A percentile compares a stretch with the other conserved stretches of the same genome.
Evolutionary conservation across 2,113 vertebrate genomes (phyloP).

Genomic region (Chrysochloris asiatica): DNA sequence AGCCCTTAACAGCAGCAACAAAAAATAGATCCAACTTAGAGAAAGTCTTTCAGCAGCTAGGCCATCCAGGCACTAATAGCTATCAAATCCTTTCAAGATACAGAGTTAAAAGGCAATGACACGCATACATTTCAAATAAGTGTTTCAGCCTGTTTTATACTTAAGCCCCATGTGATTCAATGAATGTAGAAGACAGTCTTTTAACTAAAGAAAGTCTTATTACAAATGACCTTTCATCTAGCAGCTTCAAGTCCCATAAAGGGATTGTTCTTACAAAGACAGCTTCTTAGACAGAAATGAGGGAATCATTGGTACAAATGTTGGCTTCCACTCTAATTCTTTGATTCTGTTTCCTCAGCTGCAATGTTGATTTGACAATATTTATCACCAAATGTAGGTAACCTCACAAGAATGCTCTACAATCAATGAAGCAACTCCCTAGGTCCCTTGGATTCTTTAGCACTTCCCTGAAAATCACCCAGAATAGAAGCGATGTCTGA

Average conservation of each 20-base stretch:
- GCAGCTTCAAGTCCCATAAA: slow-evolving; percentile 31
- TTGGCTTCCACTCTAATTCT: neutral
- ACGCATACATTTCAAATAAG: slow-evolving; percentile 11
- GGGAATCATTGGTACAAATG: neutral
- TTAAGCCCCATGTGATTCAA: slow-evolving; percentile 1
- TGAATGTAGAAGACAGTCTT: slow-evolving; percentile 46
- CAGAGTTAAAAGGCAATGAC: neutral
- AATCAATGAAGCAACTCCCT: neutral
- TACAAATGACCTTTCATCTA: slow-evolving; percentile 41
- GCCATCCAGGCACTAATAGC: neutral
- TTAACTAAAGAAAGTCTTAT: slow-evolving; percentile 44
- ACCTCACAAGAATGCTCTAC: neutral
- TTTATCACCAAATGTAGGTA: neutral
- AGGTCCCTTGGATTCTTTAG: neutral
- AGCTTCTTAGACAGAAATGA: slow-evolving; percentile 31
- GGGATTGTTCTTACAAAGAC: neutral
- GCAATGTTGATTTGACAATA: neutral
- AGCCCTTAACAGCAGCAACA: no score
- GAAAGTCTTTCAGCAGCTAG: neutral
- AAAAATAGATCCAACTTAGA: neutral
- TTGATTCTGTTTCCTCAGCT: neutral
- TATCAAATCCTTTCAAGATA: neutral
- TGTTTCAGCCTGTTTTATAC: slow-evolving; percentile 18
- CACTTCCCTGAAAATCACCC: slow-evolving; percentile 4
- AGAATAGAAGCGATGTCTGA: slow-evolving; percentile 31